Conservation (phyloP, 2,797 vertebrate genomes). For the Mormyrus hasselquistii region DNA sequence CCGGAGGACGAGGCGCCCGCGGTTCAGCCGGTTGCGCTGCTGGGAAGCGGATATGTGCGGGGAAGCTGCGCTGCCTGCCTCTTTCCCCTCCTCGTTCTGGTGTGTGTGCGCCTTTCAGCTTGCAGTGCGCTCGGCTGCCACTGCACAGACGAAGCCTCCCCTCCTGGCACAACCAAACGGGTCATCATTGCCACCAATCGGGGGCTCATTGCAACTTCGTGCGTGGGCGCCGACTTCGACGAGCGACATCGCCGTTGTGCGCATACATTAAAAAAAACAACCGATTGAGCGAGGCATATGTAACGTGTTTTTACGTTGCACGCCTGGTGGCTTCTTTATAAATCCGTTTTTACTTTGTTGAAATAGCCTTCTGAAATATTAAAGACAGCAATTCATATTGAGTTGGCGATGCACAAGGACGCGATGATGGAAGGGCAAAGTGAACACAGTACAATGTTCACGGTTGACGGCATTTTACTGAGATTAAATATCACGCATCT, state of each 20-base stretch:
- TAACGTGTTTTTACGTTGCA: neutral
- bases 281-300: neutral
- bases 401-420: neutral
- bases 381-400: neutral
- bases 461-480: neutral
- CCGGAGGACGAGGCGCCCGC: neutral
- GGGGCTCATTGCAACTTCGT: slow-evolving; percentile 28
- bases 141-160: slow-evolving; percentile 9
- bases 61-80: slow-evolving; percentile 32
- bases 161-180: slow-evolving; percentile 11
- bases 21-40: neutral
- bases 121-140: slow-evolving; percentile 39
- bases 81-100: slow-evolving; percentile 30
- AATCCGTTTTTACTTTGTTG: neutral
- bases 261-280: neutral
- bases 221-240: slow-evolving; percentile 19
- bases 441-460: too few relatives aligned
- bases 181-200: slow-evolving; percentile 28
- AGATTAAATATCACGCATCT: neutral
- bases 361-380: neutral
- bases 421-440: neutral
- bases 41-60: slow-evolving; percentile 16
- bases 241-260: neutral
- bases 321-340: neutral
- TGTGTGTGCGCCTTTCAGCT: slow-evolving; percentile 23